A percentile compares a stretch with the other conserved stretches of the same genome.
Conservation (phyloP, 2,888 invertebrate genomes). For the Digitonthophagus gazella region DNA sequence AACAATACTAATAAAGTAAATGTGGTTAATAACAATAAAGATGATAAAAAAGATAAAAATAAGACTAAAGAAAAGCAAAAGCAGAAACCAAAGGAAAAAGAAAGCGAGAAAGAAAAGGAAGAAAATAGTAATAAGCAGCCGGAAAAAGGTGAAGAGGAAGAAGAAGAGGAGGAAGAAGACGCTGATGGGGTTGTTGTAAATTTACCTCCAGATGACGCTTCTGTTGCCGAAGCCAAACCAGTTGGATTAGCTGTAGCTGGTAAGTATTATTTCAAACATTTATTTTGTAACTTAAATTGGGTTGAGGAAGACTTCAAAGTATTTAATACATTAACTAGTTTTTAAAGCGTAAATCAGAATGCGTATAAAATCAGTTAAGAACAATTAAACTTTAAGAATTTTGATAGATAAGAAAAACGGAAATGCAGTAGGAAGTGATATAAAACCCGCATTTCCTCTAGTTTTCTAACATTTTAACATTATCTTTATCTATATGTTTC, state of each 20-base stretch:
- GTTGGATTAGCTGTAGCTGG: slow-evolving; percentile 58
- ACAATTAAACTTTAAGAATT: too few relatives aligned
- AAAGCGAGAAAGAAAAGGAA: slow-evolving; percentile 33
- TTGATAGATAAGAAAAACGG: slow-evolving; percentile 14
- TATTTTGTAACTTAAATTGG: not conserved
- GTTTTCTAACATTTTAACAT: slow-evolving; percentile 3
- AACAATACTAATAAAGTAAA: slow-evolving; percentile 21
- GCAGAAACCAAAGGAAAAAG: slow-evolving; percentile 28
- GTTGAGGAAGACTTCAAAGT: too few relatives aligned
- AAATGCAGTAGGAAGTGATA: not conserved
- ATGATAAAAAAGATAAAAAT: slow-evolving; percentile 18
- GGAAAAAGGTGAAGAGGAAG: slow-evolving; percentile 38
- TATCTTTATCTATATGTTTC: slow-evolving; percentile 19
- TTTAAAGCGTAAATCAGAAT: too few relatives aligned
- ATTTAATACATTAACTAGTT: too few relatives aligned
- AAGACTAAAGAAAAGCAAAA: slow-evolving; percentile 28
- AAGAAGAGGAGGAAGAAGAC: slow-evolving; percentile 46
- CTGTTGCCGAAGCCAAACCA: slow-evolving; percentile 75
- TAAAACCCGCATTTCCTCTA: slow-evolving; percentile 21
- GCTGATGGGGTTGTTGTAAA: slow-evolving; percentile 52
- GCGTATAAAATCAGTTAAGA: too few relatives aligned
- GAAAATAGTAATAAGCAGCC: slow-evolving; percentile 36
- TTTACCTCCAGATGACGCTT: slow-evolving; percentile 59
- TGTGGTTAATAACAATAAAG: slow-evolving; percentile 32
- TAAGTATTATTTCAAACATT: slow-evolving; percentile 29